These are phyloP conservation scores for Agrilus cyanescens DNA, from an alignment of 2,888 invertebrate species.

Conservation along the genomic window DNA sequence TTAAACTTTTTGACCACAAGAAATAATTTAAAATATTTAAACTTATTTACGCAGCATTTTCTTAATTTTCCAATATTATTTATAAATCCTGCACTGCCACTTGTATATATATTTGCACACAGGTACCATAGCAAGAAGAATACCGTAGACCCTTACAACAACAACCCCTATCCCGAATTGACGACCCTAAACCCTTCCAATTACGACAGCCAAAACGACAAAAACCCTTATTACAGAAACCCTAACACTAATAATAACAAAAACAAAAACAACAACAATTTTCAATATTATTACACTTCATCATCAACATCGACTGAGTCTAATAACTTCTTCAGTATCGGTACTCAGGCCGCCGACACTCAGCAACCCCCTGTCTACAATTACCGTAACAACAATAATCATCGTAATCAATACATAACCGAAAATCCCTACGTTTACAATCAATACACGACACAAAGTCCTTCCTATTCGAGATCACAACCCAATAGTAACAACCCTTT, in stretches of 20 bases:
- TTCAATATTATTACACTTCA: neutral
- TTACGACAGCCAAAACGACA: slow-evolving; percentile 4
- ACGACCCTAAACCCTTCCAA: too few species aligned
- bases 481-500: slow-evolving; percentile 46
- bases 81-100: too few species aligned
- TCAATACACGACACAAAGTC: slow-evolving; percentile 16
- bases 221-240: slow-evolving; percentile 3
- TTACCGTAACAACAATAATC: neutral
- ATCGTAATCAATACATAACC: neutral
- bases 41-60: too few species aligned
- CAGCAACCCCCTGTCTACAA: neutral
- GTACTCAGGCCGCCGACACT: too few species aligned
- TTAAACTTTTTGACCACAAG: too few species aligned
- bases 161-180: too few species aligned
- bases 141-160: too few species aligned
- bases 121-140: slow-evolving; percentile 1
- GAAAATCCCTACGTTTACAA: slow-evolving; percentile 4
- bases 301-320: neutral
- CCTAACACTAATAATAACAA: slow-evolving; percentile 5
- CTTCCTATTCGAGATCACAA: slow-evolving; percentile 7
- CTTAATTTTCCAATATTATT: too few species aligned
- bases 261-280: slow-evolving; percentile 7
- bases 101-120: neutral
- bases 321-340: slow-evolving; percentile 2
- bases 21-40: too few species aligned